Conservation (phyloP, 2,797 vertebrate genomes). For the Crenichthys baileyi region DNA sequence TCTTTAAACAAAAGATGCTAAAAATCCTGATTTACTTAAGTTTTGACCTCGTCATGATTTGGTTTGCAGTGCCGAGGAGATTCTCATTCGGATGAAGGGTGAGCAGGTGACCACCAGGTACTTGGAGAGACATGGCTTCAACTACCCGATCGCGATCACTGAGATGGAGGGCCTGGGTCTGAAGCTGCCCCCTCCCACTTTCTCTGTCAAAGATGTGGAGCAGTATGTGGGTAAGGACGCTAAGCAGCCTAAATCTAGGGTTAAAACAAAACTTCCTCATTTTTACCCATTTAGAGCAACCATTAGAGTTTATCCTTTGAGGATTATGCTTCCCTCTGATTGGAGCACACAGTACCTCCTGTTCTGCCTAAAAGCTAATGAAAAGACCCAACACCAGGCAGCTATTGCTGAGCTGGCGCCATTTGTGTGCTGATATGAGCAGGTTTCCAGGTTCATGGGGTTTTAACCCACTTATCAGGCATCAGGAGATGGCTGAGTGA, state of each 20-base stretch:
- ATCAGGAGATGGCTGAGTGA: constrained; percentile 67
- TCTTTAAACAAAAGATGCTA: no score
- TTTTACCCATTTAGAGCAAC: constrained; percentile 30
- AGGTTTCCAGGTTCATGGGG: constrained; percentile 68
- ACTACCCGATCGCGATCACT: constrained; percentile 89
- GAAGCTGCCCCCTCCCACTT: constrained; percentile 87
- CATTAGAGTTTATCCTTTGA: constrained; percentile 32
- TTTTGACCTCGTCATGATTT: not conserved
- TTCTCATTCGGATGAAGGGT: constrained; percentile 91
- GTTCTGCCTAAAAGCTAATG: constrained; percentile 51
- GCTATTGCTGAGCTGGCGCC: constrained; percentile 52
- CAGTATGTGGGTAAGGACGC: constrained; percentile 92
- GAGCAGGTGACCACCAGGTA: constrained; percentile 92
- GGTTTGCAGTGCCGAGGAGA: constrained; percentile 88
- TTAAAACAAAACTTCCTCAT: constrained; percentile 3
- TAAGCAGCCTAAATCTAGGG: not conserved
- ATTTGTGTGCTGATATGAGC: constrained; percentile 67
- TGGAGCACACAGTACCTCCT: constrained; percentile 9
- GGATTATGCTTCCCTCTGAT: constrained; percentile 24
- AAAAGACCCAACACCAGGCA: constrained; percentile 42
- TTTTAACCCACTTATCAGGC: constrained; percentile 77
- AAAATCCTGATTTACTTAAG: no score
- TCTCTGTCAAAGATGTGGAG: constrained; percentile 94
- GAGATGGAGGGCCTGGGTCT: constrained; percentile 94
- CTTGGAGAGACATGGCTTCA: constrained; percentile 95